phyloP scores from a whole-genome alignment of 2,797 vertebrate genomes.

The Podarcis lilfordi region DNA sequence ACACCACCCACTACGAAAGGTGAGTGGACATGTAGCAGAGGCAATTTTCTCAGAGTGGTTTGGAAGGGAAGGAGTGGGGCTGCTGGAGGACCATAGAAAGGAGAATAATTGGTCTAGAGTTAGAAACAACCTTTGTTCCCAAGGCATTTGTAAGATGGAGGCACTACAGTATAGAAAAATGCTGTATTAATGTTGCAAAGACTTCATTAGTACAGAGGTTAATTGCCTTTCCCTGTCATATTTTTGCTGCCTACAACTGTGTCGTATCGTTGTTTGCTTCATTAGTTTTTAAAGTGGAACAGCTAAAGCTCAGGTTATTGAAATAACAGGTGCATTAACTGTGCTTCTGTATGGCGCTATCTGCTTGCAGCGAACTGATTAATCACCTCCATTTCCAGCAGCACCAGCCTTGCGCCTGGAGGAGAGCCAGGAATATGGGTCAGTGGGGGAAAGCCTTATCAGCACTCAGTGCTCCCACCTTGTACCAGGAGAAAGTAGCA shows the following conservation, averaged over 20 bases:
- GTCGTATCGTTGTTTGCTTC: constrained; percentile 81
- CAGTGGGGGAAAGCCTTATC: constrained; percentile 50
- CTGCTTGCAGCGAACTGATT: constrained; percentile 61
- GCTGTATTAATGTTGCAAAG: constrained; percentile 67
- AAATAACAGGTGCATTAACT: constrained; percentile 47
- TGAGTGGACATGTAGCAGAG: too few species aligned
- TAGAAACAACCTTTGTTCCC: constrained; percentile 16
- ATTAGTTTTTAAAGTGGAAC: constrained; percentile 78
- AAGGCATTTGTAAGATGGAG: constrained; percentile 7
- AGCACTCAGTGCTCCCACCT: constrained; percentile 55
- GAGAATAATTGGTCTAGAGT: neutral
- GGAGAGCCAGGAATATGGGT: constrained; percentile 62
- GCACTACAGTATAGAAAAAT: constrained; percentile 57
- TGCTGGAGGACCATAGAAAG: neutral
- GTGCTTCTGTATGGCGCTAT: constrained; percentile 54
- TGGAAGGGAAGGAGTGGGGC: neutral
- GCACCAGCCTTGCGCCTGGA: constrained; percentile 60
- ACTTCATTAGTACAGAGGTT: constrained; percentile 72
- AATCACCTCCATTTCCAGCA: constrained; percentile 64
- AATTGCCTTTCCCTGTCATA: constrained; percentile 77
- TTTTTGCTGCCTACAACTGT: constrained; percentile 75
- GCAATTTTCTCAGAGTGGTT: neutral
- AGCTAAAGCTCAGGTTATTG: constrained; percentile 61
- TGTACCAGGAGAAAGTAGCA: neutral
- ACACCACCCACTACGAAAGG: too few species aligned